Evolutionary conservation across 2,888 invertebrate species (phyloP).

Genomic region (Argyra leucocephala): DNA sequence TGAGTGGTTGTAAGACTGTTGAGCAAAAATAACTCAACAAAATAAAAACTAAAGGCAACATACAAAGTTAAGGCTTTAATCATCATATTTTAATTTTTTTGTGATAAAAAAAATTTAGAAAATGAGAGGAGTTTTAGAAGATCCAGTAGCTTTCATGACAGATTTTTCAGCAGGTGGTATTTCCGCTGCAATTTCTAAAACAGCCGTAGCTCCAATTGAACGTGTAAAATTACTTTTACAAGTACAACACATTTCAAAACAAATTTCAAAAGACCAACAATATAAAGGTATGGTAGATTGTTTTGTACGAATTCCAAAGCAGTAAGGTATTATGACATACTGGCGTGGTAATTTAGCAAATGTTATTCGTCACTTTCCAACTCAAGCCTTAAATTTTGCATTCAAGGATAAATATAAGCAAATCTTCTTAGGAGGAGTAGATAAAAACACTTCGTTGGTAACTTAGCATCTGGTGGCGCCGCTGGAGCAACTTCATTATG

Average conservation of each 20-base stretch:
- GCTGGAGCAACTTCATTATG: conserved; percentile 82
- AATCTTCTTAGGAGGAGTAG: conserved; percentile 48
- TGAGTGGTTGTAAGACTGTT: no score
- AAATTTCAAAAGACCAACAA: no score
- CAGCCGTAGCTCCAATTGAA: conserved; percentile 83
- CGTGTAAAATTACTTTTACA: no score
- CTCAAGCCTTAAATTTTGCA: conserved; percentile 82
- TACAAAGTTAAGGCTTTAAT: no score
- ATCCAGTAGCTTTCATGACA: conserved; percentile 71
- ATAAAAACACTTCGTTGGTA: conserved; percentile 74
- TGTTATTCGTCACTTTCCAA: conserved; percentile 82
- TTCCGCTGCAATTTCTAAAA: conserved; percentile 81
- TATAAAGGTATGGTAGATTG: conserved; percentile 79
- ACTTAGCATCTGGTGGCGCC: conserved; percentile 79
- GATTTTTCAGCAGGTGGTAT: conserved; percentile 81
- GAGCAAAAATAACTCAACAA: no score
- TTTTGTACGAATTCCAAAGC: conserved; percentile 66
- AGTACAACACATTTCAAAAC: no score
- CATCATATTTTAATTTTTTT: no score
- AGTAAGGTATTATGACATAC: conserved; percentile 67
- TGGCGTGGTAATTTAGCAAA: conserved; percentile 89
- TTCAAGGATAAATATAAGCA: conserved; percentile 84
- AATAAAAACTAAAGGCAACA: no score
- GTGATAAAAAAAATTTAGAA: no score
- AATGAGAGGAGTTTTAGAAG: no score